Evolutionary conservation across 2,113 vertebrate species (phyloP), one percentile per base, ranked within the genome.

Genomic region (Myrmecophaga tridactyla): DNA sequence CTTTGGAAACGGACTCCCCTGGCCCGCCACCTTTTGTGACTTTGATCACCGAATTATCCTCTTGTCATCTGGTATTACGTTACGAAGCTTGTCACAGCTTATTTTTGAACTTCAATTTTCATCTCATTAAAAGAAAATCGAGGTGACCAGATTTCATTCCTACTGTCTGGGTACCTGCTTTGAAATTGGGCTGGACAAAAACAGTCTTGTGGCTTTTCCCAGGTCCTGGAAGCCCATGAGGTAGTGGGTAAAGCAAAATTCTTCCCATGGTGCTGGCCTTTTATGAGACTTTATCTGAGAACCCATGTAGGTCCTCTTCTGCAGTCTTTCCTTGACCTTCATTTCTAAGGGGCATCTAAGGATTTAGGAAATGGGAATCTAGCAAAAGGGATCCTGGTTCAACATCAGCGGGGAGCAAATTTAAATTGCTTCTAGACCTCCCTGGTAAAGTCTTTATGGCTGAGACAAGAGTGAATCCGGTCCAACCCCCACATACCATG

Each of bases 371-470:
- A n/a, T 80, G 85, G 93, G 97, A 94, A 92, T 96, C 86, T 94
- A 83, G 93, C 82, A 3, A 53, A 51, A 94, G 93, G 76, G 88
- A 72, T 95, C 97, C 90, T 63, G n/a, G 82, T n/a, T 97, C 84
- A 36, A 0, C 95, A 86, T 96, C 97, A 96, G 80, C 86, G 94
- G 87, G 90, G 96, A 83, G 72, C 36, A 97, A 95, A 97, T 94
- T 46, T 97, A 87, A 73, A 77, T 83, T 90, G 25, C 70, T 14
- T 78, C 95, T 58, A 81, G 93, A 69, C 90, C 78, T 94, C 85
- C 86, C 56, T 69, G 69, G 69, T 91, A 48, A 78, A 56, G 69
- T 93, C 97, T 87, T 92, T 4, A 0, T 94, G 96, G 90, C 92
- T 94, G 96, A 95, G 93, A 89, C 18, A 34, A 51, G 89, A 69